phyloP scores from a whole-genome alignment of 64 coral and sea anemone species.

The Cladopsammia gracilis region DNA sequence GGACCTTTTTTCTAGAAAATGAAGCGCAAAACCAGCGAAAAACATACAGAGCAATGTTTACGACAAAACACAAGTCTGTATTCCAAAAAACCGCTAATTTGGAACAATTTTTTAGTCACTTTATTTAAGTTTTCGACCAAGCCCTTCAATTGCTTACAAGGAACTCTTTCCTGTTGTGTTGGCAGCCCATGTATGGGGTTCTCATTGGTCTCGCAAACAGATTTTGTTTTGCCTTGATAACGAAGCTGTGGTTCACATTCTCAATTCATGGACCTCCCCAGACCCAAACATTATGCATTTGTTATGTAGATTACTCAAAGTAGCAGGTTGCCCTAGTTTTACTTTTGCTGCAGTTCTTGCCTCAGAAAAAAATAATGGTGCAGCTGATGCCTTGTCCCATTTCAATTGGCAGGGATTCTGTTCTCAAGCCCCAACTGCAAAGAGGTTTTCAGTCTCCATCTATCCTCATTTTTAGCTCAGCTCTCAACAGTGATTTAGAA shows the following conservation, averaged over 20 bases:
- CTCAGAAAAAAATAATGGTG: neutral
- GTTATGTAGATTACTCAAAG: neutral
- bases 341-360: neutral
- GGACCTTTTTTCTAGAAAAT: no score
- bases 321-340: neutral
- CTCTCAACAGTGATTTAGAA: neutral
- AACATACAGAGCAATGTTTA: no score
- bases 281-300: slow-evolving; percentile 24
- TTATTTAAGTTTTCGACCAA: no score
- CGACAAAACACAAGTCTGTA: no score
- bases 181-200: neutral
- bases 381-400: slow-evolving; percentile 44
- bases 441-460: neutral
- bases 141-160: no score
- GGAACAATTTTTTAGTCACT: no score
- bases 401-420: slow-evolving; percentile 4
- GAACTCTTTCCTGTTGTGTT: neutral
- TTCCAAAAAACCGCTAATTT: no score
- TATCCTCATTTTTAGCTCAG: neutral
- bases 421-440: neutral
- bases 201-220: neutral
- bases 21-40: no score
- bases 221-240: neutral
- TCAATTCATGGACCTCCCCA: slow-evolving; percentile 7
- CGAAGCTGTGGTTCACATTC: slow-evolving; percentile 8